phyloP scores from a whole-genome alignment of 2,888 invertebrate species.

The Melitaea athalia region DNA sequence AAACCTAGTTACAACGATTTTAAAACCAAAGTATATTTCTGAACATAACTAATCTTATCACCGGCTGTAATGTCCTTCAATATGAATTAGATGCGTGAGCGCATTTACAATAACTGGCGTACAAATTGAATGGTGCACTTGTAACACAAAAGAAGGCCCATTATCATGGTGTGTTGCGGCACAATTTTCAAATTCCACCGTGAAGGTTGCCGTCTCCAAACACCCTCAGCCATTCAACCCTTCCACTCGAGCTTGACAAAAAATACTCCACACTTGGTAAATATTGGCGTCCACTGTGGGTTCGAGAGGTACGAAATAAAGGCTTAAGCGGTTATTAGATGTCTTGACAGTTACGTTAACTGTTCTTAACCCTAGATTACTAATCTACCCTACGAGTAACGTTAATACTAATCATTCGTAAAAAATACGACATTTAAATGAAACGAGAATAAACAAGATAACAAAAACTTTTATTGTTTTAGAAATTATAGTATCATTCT shows the following conservation, averaged over 20 bases:
- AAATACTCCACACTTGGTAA: conserved; percentile 78
- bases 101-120: conserved; percentile 34
- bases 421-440: too few relatives aligned
- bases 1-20: neutral
- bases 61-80: conserved; percentile 30
- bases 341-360: neutral
- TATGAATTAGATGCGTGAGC: conserved; percentile 37
- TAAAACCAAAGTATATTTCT: conserved; percentile 13
- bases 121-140: conserved; percentile 36
- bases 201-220: conserved; percentile 65
- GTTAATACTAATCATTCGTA: too few relatives aligned
- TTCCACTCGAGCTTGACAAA: conserved; percentile 78
- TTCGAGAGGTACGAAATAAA: conserved; percentile 44
- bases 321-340: conserved; percentile 37
- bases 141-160: conserved; percentile 34
- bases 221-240: conserved; percentile 80
- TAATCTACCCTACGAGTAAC: too few relatives aligned
- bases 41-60: conserved; percentile 30
- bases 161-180: conserved; percentile 45
- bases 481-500: too few relatives aligned
- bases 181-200: conserved; percentile 60
- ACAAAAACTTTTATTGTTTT: too few relatives aligned
- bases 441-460: too few relatives aligned
- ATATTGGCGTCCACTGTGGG: conserved; percentile 73
- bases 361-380: too few relatives aligned